These are phyloP conservation scores for Paralvinella palmiformis DNA, from an alignment of 1,140 invertebrate species.

Conservation along the genomic window DNA sequence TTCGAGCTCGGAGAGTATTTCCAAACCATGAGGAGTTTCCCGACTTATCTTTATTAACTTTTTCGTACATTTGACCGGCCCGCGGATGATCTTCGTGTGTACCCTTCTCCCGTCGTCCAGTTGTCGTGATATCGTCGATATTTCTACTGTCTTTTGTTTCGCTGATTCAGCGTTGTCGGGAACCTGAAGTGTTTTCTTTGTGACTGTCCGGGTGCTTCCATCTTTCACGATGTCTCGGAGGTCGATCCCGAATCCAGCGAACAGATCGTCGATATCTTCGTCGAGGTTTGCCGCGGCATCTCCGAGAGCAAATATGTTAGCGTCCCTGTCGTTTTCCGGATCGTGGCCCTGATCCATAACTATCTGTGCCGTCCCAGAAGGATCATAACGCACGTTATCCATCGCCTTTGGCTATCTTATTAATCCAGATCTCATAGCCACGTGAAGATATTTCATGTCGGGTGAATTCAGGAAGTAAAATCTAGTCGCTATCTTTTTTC, in stretches of 20 bases:
- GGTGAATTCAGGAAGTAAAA: too few relatives aligned
- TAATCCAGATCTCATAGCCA: too few relatives aligned
- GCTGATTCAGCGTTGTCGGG: neutral
- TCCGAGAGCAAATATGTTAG: constrained; percentile 16
- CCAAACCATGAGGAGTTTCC: constrained; percentile 10
- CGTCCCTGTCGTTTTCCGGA: constrained; percentile 13
- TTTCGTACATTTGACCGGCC: constrained; percentile 8
- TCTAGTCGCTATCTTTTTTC: too few relatives aligned
- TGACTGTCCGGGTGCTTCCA: neutral
- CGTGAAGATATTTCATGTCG: too few relatives aligned
- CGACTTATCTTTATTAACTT: constrained; percentile 5
- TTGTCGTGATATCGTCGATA: constrained; percentile 5
- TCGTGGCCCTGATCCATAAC: too few relatives aligned
- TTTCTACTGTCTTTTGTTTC: neutral
- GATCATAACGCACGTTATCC: too few relatives aligned
- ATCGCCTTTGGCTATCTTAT: too few relatives aligned
- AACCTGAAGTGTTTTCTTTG: neutral
- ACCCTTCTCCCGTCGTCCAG: constrained; percentile 9
- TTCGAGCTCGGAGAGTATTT: constrained; percentile 8
- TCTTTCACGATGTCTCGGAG: constrained; percentile 7
- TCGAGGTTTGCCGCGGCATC: constrained; percentile 11
- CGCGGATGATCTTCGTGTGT: constrained; percentile 9
- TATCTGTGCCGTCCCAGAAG: too few relatives aligned
- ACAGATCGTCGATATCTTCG: constrained; percentile 14
- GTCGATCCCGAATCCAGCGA: constrained; percentile 14